Base-by-base conservation (phyloP, 1,140 invertebrate species). In the Popillia japonica region DNA sequence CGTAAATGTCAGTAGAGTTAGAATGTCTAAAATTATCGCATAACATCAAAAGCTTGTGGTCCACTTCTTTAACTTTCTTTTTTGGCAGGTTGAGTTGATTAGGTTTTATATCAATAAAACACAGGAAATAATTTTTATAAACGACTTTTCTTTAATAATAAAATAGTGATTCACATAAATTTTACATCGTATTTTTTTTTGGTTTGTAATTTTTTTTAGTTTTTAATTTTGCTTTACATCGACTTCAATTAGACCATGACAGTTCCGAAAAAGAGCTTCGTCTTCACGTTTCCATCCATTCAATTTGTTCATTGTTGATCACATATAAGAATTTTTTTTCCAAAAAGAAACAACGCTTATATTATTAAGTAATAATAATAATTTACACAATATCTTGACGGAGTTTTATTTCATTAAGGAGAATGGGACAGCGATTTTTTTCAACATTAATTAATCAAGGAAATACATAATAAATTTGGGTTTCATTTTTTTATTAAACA, bases 131-230 rank as follows among this genome's bases (percentile, higher is more conserved):
- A 78, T 79, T 81, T 82, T 83, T 83, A 77, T 83, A 85, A 83
- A 85, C 82, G 81, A 86, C 83, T 81, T 84, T 81, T 82, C n/a
- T 86, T 86, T 85, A 85, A 84, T 84, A 84, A 83, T 84, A 85
- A 86, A 86, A 86, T 85, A 85, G 82, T 79, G 81, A 84, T 86
- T 82, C 83, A 86, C 84, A 84, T 85, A 80, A 84, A 84, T 81
- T 72, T 72, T 84, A 83, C 83, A 81, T 75, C 48, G 48, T 34
- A 55, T 17, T 55, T 17, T n/a, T 48, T 48, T 14, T 48, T 55
- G 6, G 17, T 55, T 55, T 55, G 17, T 55, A 55, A 55, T 55
- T 17, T 34, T 34, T 34, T 34, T 34, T n/a, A n/a, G n/a, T n/a
- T 34, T 34, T 34, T 34, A 34, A 34, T 34, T 34, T 34, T 1